Conservation (phyloP, 2,113 vertebrate genomes). For the Steatornis caripensis region DNA sequence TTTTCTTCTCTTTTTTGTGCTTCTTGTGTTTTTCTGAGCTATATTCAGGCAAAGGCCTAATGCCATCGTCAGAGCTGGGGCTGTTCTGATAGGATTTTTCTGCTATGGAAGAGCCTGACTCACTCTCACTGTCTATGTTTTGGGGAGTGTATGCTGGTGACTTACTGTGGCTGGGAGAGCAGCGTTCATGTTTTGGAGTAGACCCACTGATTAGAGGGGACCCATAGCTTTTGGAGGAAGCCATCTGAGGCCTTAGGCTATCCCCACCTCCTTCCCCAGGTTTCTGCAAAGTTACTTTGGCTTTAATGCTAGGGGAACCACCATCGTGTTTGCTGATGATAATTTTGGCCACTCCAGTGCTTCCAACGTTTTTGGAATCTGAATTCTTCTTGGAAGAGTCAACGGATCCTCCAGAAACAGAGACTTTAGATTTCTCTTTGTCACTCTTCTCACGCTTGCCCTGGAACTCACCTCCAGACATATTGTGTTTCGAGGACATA, state of each 20-base stretch:
- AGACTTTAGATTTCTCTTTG: conserved; percentile 94
- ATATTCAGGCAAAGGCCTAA: conserved; percentile 83
- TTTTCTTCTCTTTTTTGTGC: conserved; percentile 98
- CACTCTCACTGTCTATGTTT: conserved; percentile 95
- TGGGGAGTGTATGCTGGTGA: conserved; percentile 95
- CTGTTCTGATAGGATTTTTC: conserved; percentile 99
- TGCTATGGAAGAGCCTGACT: conserved; percentile 93
- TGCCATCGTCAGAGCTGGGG: conserved; percentile 94
- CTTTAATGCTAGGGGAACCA: conserved; percentile 96
- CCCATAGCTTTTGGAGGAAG: conserved; percentile 88
- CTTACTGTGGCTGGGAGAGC: conserved; percentile 96
- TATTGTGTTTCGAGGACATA: conserved; percentile 86
- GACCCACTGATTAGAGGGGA: conserved; percentile 96
- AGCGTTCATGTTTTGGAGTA: conserved; percentile 95
- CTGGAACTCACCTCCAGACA: conserved; percentile 85
- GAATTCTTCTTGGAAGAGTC: conserved; percentile 90
- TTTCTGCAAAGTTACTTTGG: conserved; percentile 95
- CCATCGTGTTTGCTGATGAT: conserved; percentile 98
- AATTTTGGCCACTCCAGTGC: conserved; percentile 92
- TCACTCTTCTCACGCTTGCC: conserved; percentile 92
- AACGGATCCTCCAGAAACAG: conserved; percentile 79
- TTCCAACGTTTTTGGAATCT: conserved; percentile 85
- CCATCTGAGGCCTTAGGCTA: conserved; percentile 86
- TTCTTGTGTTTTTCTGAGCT: conserved; percentile 97
- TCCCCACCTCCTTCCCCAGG: conserved; percentile 88